Evolutionary conservation across 2,888 invertebrate species (phyloP).

Genomic region (Flexamia atlantica): DNA sequence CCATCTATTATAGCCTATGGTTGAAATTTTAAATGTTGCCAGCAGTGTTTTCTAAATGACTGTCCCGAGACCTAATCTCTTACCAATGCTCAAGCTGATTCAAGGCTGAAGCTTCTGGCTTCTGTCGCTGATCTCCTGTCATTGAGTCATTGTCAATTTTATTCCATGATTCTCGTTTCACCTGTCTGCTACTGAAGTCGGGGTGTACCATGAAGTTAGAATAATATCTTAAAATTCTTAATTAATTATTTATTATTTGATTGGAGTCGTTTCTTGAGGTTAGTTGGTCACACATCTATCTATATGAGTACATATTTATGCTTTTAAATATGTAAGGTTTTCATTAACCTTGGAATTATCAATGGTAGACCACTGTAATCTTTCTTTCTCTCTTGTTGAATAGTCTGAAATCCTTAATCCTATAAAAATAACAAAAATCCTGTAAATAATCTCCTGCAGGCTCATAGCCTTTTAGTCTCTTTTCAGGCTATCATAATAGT

Average conservation of each 20-base stretch:
- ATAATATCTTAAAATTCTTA: neutral
- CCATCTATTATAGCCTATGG: too few relatives aligned
- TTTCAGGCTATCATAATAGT: too few relatives aligned
- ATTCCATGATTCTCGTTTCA: constrained; percentile 9
- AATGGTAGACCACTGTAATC: neutral
- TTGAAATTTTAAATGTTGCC: neutral
- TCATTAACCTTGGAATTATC: neutral
- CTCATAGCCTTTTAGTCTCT: too few relatives aligned
- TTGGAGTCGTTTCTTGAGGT: neutral
- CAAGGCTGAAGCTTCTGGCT: neutral
- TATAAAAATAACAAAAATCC: too few relatives aligned
- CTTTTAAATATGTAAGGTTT: neutral
- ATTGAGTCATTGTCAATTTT: constrained; percentile 30
- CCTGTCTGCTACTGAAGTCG: constrained; percentile 7
- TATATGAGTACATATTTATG: neutral
- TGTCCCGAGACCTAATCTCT: neutral
- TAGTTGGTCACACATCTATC: neutral
- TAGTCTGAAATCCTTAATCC: too few relatives aligned
- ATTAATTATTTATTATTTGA: neutral
- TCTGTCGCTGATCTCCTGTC: constrained; percentile 3
- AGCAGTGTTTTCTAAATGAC: neutral
- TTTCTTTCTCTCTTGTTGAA: too few relatives aligned
- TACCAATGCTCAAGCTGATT: neutral
- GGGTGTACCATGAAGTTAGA: neutral
- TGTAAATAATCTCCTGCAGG: too few relatives aligned